Evolutionary conservation across 2,888 invertebrate genomes (phyloP).

Genomic region (Scaptomyza caliginosa): DNA sequence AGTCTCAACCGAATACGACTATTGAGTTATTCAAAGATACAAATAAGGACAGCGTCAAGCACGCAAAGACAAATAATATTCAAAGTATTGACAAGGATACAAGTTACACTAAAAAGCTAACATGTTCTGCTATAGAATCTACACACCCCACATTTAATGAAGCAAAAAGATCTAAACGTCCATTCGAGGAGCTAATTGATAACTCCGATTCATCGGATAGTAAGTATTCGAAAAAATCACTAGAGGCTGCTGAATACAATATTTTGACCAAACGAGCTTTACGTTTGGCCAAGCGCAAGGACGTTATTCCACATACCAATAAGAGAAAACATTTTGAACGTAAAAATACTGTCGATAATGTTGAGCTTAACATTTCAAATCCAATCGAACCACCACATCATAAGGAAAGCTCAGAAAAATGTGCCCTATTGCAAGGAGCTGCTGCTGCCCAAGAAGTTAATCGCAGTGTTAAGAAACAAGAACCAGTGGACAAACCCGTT

Average conservation of each 20-base stretch:
- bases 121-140: conserved; percentile 28
- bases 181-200: conserved; percentile 39
- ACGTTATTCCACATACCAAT: conserved; percentile 59
- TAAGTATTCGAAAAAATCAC: conserved; percentile 51
- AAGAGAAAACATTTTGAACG: conserved; percentile 76
- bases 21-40: conserved; percentile 26
- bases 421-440: conserved; percentile 1
- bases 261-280: conserved; percentile 67
- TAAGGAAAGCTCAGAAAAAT: conserved; percentile 23
- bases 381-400: neutral
- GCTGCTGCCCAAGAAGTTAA: conserved; percentile 17
- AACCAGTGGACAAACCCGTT: conserved; percentile 73
- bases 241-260: conserved; percentile 54
- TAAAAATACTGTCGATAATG: conserved; percentile 30
- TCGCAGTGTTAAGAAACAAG: conserved; percentile 32
- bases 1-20: neutral
- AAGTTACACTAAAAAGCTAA: conserved; percentile 25
- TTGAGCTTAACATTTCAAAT: conserved; percentile 13
- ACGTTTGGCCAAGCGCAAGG: conserved; percentile 75
- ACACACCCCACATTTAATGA: conserved; percentile 28
- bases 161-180: conserved; percentile 49
- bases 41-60: conserved; percentile 17
- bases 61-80: conserved; percentile 1
- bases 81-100: conserved; percentile 34
- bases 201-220: conserved; percentile 67